Percentiles rank a stretch among this genome's conserved stretches.
These are phyloP conservation scores for Thymelicus lineola DNA, from an alignment of 2,888 invertebrate species.

Conservation along the genomic window DNA sequence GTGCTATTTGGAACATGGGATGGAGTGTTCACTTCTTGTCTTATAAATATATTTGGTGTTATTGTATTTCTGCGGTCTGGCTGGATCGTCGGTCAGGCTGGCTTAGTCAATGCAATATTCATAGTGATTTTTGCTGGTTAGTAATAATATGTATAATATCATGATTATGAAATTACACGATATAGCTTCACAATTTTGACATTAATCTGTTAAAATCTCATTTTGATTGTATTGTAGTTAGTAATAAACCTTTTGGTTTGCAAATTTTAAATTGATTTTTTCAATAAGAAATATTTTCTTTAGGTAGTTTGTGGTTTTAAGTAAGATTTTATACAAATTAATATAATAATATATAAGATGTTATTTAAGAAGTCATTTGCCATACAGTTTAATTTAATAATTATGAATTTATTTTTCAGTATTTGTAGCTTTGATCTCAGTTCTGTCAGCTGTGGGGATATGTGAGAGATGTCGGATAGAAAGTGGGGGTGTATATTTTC, in stretches of 20 bases:
- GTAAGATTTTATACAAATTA: too few species aligned
- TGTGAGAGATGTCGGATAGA: conserved; percentile 97
- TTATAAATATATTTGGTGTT: conserved; percentile 99
- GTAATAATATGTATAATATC: not conserved
- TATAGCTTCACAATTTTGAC: too few species aligned
- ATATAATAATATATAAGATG: too few species aligned
- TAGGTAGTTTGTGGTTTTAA: too few species aligned
- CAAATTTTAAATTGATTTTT: too few species aligned
- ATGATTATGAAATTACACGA: too few species aligned
- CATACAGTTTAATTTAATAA: not conserved
- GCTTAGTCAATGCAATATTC: conserved; percentile 91
- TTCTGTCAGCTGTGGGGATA: conserved; percentile 97
- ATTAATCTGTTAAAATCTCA: too few species aligned
- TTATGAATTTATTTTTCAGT: conserved; percentile 82
- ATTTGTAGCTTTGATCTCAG: conserved; percentile 95
- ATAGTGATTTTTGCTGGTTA: conserved; percentile 93
- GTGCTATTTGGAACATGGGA: conserved; percentile 99
- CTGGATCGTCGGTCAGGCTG: conserved; percentile 98
- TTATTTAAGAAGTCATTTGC: too few species aligned
- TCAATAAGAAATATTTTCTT: too few species aligned
- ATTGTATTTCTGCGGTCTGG: conserved; percentile 98
- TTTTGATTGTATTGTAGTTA: too few species aligned
- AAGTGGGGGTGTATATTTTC: conserved; percentile 98
- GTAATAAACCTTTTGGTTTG: too few species aligned
- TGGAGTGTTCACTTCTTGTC: conserved; percentile 98